A percentile compares a stretch with the other conserved stretches of the same genome.
These are phyloP conservation scores for Arctocebus calabarensis DNA, from an alignment of 2,797 vertebrate genomes.

Conservation along the genomic window DNA sequence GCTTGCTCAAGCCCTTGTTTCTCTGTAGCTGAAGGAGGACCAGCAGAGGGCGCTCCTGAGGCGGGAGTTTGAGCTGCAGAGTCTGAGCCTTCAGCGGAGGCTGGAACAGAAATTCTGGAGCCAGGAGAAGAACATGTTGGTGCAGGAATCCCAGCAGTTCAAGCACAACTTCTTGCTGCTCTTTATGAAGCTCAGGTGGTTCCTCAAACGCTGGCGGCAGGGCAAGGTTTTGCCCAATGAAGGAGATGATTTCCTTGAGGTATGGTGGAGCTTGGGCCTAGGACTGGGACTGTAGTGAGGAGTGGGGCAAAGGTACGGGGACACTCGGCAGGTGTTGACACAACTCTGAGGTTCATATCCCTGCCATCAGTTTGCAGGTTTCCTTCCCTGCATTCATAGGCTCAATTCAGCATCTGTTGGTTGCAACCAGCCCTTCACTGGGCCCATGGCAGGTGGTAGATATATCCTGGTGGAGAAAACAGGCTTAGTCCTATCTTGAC, in stretches of 20 bases:
- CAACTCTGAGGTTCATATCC: not conserved
- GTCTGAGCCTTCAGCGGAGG: constrained; percentile 94
- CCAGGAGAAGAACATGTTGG: constrained; percentile 95
- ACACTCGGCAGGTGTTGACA: not conserved
- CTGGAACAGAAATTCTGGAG: constrained; percentile 98
- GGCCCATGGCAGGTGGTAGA: not conserved
- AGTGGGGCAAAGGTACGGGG: too few relatives aligned
- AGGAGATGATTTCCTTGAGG: constrained; percentile 94
- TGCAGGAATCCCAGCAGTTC: constrained; percentile 97
- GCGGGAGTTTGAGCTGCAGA: constrained; percentile 97
- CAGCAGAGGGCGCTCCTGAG: constrained; percentile 95
- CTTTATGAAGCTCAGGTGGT: constrained; percentile 98
- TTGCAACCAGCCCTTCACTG: not conserved
- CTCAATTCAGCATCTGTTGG: not conserved
- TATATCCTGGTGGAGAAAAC: not conserved
- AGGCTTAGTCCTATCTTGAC: not conserved
- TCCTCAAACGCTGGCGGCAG: constrained; percentile 97
- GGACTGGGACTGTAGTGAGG: not conserved
- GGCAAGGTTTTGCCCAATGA: constrained; percentile 94
- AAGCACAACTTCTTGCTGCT: constrained; percentile 96
- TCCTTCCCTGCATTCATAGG: not conserved
- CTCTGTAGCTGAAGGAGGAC: constrained; percentile 94
- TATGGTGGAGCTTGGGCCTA: constrained; percentile 76
- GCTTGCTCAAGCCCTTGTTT: not conserved
- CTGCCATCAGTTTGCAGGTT: not conserved